phyloP scores from a whole-genome alignment of 2,113 vertebrate species.

The Halcyon malimbica region DNA sequence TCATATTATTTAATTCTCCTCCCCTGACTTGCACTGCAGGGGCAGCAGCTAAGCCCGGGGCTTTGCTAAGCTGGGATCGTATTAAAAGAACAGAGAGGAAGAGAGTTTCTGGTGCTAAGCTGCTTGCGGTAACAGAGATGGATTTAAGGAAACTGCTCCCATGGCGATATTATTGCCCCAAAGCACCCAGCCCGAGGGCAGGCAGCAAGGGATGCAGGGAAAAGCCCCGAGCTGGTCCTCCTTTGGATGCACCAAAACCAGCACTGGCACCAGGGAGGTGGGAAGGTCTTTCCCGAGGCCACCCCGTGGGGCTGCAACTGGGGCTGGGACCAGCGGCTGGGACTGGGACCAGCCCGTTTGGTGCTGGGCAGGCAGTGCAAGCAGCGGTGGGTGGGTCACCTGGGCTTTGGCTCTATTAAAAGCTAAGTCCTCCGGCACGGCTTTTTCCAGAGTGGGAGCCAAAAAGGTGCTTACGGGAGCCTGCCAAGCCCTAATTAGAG shows the following conservation, averaged over 20 bases:
- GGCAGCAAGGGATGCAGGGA: not conserved
- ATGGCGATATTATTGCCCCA: slow-evolving; percentile 13
- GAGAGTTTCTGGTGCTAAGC: slow-evolving; percentile 63
- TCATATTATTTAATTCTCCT: slow-evolving; percentile 45
- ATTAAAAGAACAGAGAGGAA: slow-evolving; percentile 62
- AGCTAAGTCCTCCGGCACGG: slow-evolving; percentile 1
- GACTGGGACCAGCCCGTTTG: accelerated
- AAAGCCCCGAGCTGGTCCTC: not conserved
- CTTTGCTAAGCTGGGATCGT: slow-evolving; percentile 46
- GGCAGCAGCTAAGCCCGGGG: slow-evolving; percentile 37
- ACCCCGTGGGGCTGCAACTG: accelerated
- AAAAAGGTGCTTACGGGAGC: slow-evolving; percentile 53
- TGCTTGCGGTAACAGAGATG: slow-evolving; percentile 63
- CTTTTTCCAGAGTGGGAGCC: slow-evolving; percentile 58
- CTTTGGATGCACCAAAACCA: accelerated
- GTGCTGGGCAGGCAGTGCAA: not conserved
- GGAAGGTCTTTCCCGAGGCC: not conserved
- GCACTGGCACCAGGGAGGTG: not conserved
- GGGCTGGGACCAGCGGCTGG: accelerated
- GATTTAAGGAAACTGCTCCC: slow-evolving; percentile 61
- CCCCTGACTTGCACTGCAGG: slow-evolving; percentile 66
- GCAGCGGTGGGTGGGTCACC: not conserved
- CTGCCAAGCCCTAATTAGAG: slow-evolving; percentile 57
- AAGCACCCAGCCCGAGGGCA: not conserved
- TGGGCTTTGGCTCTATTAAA: slow-evolving; percentile 32